Evolutionary conservation across 2,888 invertebrate genomes (phyloP), one percentile per base, ranked within the genome.

Genomic region (Pyrochroa serraticornis): DNA sequence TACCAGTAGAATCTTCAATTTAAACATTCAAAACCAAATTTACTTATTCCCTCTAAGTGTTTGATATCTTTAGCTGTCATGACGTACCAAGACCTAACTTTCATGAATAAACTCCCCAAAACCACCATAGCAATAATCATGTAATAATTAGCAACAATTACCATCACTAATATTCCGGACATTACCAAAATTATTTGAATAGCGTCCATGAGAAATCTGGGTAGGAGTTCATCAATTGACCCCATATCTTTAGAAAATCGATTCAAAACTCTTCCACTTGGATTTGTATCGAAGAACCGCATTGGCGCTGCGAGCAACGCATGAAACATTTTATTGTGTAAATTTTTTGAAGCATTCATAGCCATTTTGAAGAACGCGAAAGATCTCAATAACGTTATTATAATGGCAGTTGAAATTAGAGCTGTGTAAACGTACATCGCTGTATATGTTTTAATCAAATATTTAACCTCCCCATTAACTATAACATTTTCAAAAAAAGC

Each of bases 211-310:
- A 85, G 76, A 34, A 84, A 84, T 57, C 86, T 84, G 0, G 90
- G 90, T 6, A 91, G 75, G 22, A 87, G 74, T 68, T 92, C 92
- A 68, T 92, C 92, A 74, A 92, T 86, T 0, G 87, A 85, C 0
- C 91, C 91, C 73, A 92, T 85, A 71, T 94, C 93, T 74, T 93
- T 93, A 0, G 93, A 89, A 71, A 94, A 93, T 62, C 93, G 65
- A 63, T 89, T 90, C 38, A 95, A 80, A 59, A 95, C 90, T 46
- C 90, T 82, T 35, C 91, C 90, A 66, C 88, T 86, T 2, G 93
- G 92, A 76, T 94, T 94, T 0, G 85, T 87, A 71, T 94, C 92
- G 74, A 93, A 95, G 77, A 95, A 95, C 51, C 83, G 74, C 80
- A 89, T 85, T 1, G 83, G 82, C 0, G 84, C 79, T 38, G 68